A percentile compares a stretch with the other conserved stretches of the same genome.
Evolutionary conservation across 2,888 invertebrate species (phyloP).

Genomic region (Eupelmus urozonus): DNA sequence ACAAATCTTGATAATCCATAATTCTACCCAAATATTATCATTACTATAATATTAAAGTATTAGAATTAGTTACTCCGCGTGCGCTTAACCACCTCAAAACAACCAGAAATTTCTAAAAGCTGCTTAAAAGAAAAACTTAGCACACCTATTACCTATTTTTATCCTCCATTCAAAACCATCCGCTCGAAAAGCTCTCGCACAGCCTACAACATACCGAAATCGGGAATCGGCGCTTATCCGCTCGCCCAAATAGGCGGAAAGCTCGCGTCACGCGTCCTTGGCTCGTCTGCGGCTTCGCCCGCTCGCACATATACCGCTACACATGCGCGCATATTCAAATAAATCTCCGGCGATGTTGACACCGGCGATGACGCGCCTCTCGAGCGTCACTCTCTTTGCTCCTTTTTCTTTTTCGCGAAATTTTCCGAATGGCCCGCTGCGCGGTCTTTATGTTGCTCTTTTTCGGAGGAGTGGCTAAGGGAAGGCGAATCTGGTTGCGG

Average conservation of each 20-base stretch:
- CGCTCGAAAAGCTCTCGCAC: neutral
- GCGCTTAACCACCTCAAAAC: too few species aligned
- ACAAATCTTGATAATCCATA: too few species aligned
- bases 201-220: slow-evolving; percentile 6
- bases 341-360: slow-evolving; percentile 14
- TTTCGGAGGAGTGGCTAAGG: neutral
- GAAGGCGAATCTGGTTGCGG: too few species aligned
- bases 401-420: neutral
- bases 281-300: slow-evolving; percentile 1
- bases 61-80: too few species aligned
- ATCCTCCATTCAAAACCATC: too few species aligned
- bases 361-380: slow-evolving; percentile 14
- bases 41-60: too few species aligned
- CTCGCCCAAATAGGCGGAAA: slow-evolving; percentile 2
- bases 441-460: neutral
- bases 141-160: too few species aligned
- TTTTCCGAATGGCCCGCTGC: neutral
- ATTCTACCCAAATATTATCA: too few species aligned
- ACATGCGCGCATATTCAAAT: neutral
- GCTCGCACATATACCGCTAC: slow-evolving; percentile 19
- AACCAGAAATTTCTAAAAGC: too few species aligned
- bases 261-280: slow-evolving; percentile 33
- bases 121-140: too few species aligned
- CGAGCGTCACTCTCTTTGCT: neutral
- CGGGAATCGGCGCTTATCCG: slow-evolving; percentile 23